Conservation (phyloP, 1,140 invertebrate species). For the Brachystomella parvula region DNA sequence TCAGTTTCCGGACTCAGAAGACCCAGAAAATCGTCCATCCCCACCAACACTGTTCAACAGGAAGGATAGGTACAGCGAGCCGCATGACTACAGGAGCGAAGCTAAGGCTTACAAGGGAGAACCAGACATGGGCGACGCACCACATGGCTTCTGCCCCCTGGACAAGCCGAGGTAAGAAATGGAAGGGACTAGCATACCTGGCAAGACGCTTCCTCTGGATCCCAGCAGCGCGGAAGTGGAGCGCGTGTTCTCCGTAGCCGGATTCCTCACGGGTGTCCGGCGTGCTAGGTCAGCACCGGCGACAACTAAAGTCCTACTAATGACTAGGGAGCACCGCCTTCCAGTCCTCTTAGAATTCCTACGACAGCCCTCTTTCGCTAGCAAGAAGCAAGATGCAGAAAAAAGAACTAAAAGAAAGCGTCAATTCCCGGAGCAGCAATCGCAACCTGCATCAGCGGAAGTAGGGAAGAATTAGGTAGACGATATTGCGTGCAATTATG, state of each 20-base stretch:
- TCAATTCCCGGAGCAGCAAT: background rate
- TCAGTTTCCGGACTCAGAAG: too few relatives aligned
- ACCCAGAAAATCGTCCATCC: too few relatives aligned
- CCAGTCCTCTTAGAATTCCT: background rate
- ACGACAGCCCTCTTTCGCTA: too few relatives aligned
- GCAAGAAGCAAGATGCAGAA: too few relatives aligned
- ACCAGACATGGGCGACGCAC: too few relatives aligned
- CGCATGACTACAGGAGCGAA: too few relatives aligned
- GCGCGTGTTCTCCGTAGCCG: constrained; percentile 37
- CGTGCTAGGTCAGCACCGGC: background rate
- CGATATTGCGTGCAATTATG: too few relatives aligned
- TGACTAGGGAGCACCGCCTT: background rate
- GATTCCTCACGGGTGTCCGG: constrained; percentile 12
- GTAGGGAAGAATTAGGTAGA: too few relatives aligned
- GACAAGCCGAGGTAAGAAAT: constrained; percentile 19
- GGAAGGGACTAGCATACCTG: constrained; percentile 16
- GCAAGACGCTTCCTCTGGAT: constrained; percentile 35
- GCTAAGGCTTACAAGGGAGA: too few relatives aligned
- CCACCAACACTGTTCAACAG: too few relatives aligned
- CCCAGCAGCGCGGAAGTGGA: constrained; percentile 32
- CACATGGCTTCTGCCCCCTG: constrained; percentile 24
- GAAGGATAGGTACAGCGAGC: too few relatives aligned
- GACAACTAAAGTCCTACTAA: background rate
- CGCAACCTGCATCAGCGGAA: too few relatives aligned
- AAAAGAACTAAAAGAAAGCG: background rate